Evolutionary conservation across 2,797 vertebrate species (phyloP), one percentile per base, ranked within the genome.

Genomic region (Buceros bicornis): DNA sequence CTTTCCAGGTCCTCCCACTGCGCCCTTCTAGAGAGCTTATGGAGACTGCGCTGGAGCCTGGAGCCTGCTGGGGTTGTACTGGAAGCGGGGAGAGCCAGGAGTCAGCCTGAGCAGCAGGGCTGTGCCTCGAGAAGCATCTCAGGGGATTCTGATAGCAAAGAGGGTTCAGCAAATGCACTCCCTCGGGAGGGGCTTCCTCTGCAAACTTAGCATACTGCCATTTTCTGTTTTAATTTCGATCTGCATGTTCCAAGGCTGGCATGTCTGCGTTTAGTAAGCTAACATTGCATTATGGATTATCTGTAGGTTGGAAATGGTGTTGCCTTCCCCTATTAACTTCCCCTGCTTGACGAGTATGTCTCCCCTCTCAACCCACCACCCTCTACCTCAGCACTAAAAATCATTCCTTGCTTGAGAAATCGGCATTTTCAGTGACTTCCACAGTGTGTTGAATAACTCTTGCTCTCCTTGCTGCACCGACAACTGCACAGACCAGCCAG

Each of bases 191-290:
- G 85, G 48, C 42, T 77, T 89, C 51, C 48, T 89, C 86, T 84
- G 76, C 78, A 72, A 33, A 71, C 47, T 14, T 42, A 64, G 71
- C 73, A 43, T 43, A 70, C 2, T 77, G 71, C 89, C 77, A 1
- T 87, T 87, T 87, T 74, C 65, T 51, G 47, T 69, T 90, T 80
- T 93, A 37, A 43, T 93, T 95, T 96, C 60, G 58, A 45, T 82
- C 65, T 97, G 97, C 97, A 97, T 97, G 97, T 94, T 90, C 26
- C 51, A 20, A 93, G 79, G 91, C 95, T 89, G 91, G 96, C 96
- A 97, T 96, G 97, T 93, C 82, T 7, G 2, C 60, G 0, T 87
- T 94, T 58, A 66, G 78, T 82, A 53, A 90, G 92, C 61, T 91
- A 85, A 74, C 76, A 37, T 51, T 62, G 77, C 89, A 77, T 85